A percentile compares a stretch with the other conserved stretches of the same genome.
Evolutionary conservation across 2,888 invertebrate species (phyloP).

Genomic region (Temnothorax unifasciatus): DNA sequence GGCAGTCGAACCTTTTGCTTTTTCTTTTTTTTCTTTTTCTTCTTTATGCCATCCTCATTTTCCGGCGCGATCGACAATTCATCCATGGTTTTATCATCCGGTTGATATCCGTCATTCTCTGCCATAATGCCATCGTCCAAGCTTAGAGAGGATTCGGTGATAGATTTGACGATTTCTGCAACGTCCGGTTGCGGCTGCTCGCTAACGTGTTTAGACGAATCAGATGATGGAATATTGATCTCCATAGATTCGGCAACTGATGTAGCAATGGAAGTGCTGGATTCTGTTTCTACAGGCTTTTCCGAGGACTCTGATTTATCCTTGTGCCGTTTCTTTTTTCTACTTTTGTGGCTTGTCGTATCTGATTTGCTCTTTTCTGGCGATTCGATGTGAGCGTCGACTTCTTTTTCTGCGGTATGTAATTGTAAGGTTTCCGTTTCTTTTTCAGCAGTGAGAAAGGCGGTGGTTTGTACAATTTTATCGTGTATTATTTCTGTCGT

Average conservation of each 20-base stretch:
- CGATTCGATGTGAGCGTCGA: conserved; percentile 66
- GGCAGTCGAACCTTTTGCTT: conserved; percentile 87
- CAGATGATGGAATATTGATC: conserved; percentile 87
- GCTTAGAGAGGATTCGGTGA: conserved; percentile 73
- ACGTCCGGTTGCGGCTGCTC: conserved; percentile 85
- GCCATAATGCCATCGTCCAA: conserved; percentile 85
- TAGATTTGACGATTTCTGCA: conserved; percentile 73
- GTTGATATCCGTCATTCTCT: conserved; percentile 90
- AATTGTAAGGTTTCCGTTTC: conserved; percentile 71
- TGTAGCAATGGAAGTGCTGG: conserved; percentile 82
- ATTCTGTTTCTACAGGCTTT: conserved; percentile 66
- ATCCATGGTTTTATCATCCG: conserved; percentile 90
- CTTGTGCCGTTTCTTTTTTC: conserved; percentile 80
- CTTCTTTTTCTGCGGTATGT: conserved; percentile 78
- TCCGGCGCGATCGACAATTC: conserved; percentile 84
- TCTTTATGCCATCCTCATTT: conserved; percentile 83
- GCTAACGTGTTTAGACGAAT: conserved; percentile 87
- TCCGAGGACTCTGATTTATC: conserved; percentile 65
- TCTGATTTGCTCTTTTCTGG: conserved; percentile 76
- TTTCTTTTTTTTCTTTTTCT: conserved; percentile 87
- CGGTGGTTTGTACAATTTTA: conserved; percentile 80
- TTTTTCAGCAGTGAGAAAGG: conserved; percentile 74
- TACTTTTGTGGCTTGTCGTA: conserved; percentile 69
- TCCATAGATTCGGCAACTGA: conserved; percentile 88
- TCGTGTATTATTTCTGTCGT: conserved; percentile 73